phyloP scores from a whole-genome alignment of 2,113 vertebrate genomes.

The Oxyura jamaicensis region DNA sequence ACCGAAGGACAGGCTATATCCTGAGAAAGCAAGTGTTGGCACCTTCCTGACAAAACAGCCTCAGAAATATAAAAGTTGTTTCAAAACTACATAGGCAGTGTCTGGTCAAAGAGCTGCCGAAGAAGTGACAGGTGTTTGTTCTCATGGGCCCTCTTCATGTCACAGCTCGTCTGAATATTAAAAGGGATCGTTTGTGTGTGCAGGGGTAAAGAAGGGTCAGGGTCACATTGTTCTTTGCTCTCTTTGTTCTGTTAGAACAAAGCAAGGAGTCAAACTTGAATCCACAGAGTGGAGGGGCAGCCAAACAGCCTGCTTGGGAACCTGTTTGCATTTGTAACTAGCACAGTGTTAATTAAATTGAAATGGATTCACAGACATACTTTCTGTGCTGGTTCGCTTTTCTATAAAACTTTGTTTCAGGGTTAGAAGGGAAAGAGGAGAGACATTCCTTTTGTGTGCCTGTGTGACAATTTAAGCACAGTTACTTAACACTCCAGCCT shows the following conservation, averaged over 20 bases:
- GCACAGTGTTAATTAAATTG: conserved; percentile 22
- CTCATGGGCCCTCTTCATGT: conserved; percentile 14
- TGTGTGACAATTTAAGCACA: not conserved
- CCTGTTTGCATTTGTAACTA: conserved; percentile 52
- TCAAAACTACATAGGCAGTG: not conserved
- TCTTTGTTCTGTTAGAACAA: conserved; percentile 60
- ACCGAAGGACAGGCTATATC: not conserved
- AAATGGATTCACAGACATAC: not conserved
- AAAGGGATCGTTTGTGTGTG: conserved; percentile 39
- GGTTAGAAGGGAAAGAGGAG: not conserved
- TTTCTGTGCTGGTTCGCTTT: conserved; percentile 12
- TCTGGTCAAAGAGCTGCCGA: not conserved
- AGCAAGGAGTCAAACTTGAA: conserved; percentile 51
- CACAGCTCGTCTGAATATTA: not conserved
- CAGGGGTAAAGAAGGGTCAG: conserved; percentile 45
- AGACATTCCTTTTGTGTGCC: not conserved
- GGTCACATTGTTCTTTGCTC: conserved; percentile 36
- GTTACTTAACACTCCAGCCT: not conserved
- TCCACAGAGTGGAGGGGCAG: not conserved
- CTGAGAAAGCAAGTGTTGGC: not conserved
- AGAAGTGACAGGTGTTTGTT: conserved; percentile 50
- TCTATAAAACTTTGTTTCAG: not conserved
- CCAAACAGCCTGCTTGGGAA: conserved; percentile 15
- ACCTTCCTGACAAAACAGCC: conserved; percentile 1
- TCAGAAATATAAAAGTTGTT: not conserved